phyloP scores from a whole-genome alignment of 2,113 vertebrate species.

The Bucco capensis region DNA sequence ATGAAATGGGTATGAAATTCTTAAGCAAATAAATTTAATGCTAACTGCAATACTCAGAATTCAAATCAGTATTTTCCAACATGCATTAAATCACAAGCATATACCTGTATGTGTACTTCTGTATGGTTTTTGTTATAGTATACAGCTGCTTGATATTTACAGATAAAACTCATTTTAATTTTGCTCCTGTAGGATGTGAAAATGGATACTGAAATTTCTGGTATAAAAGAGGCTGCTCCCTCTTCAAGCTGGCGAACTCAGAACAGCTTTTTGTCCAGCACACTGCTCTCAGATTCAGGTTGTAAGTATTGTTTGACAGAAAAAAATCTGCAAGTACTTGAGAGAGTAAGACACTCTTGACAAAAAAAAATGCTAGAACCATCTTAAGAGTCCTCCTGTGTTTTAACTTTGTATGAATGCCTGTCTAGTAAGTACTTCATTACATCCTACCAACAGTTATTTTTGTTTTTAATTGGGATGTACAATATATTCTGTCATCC shows the following conservation, averaged over 20 bases:
- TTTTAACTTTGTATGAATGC: background rate
- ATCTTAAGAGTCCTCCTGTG: background rate
- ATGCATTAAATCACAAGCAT: background rate
- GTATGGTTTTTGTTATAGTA: background rate
- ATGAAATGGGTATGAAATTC: background rate
- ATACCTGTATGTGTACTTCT: background rate
- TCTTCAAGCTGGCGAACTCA: slow-evolving; percentile 73
- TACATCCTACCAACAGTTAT: too few relatives aligned
- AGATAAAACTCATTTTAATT: background rate
- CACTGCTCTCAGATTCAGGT: slow-evolving; percentile 67
- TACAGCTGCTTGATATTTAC: background rate
- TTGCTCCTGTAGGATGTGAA: slow-evolving; percentile 76
- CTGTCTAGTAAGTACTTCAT: background rate
- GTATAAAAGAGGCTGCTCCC: slow-evolving; percentile 61
- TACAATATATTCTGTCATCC: background rate
- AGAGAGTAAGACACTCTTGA: background rate
- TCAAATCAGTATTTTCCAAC: background rate
- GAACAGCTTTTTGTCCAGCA: slow-evolving; percentile 70
- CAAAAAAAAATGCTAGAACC: background rate
- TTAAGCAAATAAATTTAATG: background rate
- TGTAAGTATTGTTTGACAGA: slow-evolving; percentile 77
- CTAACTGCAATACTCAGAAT: background rate
- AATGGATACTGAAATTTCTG: slow-evolving; percentile 70
- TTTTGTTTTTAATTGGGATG: background rate
- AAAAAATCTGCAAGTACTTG: background rate